Evolutionary conservation across 2,888 invertebrate species (phyloP), one percentile per base, ranked within the genome.

Genomic region (Crossocerus cetratus): DNA sequence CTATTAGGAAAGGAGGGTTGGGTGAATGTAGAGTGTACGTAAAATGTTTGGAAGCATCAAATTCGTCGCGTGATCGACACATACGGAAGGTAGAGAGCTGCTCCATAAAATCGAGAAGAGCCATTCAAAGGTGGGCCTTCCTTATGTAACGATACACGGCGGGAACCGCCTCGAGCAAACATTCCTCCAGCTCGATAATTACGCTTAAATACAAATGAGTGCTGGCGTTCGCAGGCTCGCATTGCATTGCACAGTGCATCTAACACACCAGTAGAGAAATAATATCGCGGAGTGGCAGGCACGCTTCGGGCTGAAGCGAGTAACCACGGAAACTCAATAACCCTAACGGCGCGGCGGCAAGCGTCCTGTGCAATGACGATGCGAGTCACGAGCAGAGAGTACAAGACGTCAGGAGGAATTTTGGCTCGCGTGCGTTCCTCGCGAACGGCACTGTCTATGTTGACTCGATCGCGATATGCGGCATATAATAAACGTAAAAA

Each of bases 401-500:
- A 49, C 16, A 49, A 16, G 4, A 14, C 49, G 49, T 49, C 49
- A n/a, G 49, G 49, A 14, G 49, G 16, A 16, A 49, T 49, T 16
- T 13, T 49, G 14, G 49, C 49, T 78, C 70, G 63, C 75, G 62
- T 67, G 64, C 54, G 65, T 70, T 75, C 59, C 65, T 74, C 71
- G 70, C 64, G 49, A 32, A 49, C 49, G 49, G 49, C 49, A 16
- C 14, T 49, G 49, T 32, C 32, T 32, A 11, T 32, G 32, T 32
- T 32, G 32, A 8, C 32, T 32, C 32, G 5, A 4, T 32, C 32
- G 32, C 69, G 65, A 71, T 57, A 74, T 74, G 66, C 69, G 63
- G 60, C 71, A 61, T 70, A 79, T 71, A 81, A 81, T 70, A 76
- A 81, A 83, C 60, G 75, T 82, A 85, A 88, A 87, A 89, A 87